A percentile compares a stretch with the other conserved stretches of the same genome.
These are phyloP conservation scores for Limnephilus auricula DNA, from an alignment of 2,888 invertebrate species.

Conservation along the genomic window DNA sequence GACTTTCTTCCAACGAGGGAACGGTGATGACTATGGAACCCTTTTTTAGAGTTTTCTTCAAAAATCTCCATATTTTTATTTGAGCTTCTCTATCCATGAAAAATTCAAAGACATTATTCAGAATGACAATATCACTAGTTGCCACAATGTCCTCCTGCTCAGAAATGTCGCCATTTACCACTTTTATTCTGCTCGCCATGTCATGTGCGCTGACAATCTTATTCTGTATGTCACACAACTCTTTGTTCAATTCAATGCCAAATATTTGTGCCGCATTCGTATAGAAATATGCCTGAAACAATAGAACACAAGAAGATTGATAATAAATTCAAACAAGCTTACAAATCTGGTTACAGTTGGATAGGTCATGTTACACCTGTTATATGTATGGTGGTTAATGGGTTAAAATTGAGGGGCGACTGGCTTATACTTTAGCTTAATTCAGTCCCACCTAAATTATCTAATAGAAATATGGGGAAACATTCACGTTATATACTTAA, in stretches of 20 bases:
- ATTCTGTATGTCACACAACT: constrained; percentile 81
- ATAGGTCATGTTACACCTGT: neutral
- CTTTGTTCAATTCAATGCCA: constrained; percentile 84
- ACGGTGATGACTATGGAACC: constrained; percentile 79
- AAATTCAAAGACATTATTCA: constrained; percentile 85
- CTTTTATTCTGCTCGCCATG: constrained; percentile 76
- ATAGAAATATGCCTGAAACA: constrained; percentile 79
- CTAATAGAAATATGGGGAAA: no score
- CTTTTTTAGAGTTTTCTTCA: constrained; percentile 76
- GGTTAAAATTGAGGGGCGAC: no score
- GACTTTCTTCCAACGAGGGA: constrained; percentile 78
- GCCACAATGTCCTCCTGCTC: constrained; percentile 77
- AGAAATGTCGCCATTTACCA: constrained; percentile 79
- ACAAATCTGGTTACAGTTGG: neutral
- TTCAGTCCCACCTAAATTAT: no score
- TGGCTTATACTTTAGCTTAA: no score
- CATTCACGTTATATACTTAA: no score
- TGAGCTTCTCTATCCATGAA: constrained; percentile 80
- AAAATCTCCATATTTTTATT: constrained; percentile 79
- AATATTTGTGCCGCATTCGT: constrained; percentile 79
- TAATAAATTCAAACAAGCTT: neutral
- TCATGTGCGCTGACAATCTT: constrained; percentile 77
- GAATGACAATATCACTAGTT: constrained; percentile 78
- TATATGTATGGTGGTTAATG: no score
- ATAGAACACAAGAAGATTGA: constrained; percentile 33